phyloP scores from a whole-genome alignment of 1,140 invertebrate genomes.

The Tribolium castaneum region DNA sequence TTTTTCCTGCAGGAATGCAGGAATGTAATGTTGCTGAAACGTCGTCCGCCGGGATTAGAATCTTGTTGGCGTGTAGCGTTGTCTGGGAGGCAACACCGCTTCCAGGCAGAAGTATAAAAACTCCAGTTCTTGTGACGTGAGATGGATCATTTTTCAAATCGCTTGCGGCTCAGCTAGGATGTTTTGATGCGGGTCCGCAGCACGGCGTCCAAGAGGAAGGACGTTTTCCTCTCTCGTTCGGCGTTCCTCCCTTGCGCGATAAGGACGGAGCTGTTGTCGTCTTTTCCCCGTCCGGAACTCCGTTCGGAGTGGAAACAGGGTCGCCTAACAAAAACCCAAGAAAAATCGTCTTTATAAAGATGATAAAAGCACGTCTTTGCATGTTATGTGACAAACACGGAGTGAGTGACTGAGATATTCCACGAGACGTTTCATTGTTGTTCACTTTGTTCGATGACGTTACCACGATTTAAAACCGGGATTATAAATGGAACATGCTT shows the following conservation, averaged over 20 bases:
- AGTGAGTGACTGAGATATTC: slow-evolving; percentile 63
- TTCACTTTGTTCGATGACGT: slow-evolving; percentile 61
- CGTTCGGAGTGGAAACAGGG: slow-evolving; percentile 59
- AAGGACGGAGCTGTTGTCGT: slow-evolving; percentile 10
- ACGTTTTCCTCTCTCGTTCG: background rate
- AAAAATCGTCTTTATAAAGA: slow-evolving; percentile 64
- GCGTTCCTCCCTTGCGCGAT: background rate
- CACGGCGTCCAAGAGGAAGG: slow-evolving; percentile 45
- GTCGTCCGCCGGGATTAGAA: slow-evolving; percentile 37
- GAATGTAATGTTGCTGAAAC: slow-evolving; percentile 3
- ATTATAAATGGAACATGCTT: slow-evolving; percentile 60
- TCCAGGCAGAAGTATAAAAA: slow-evolving; percentile 56
- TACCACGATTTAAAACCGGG: slow-evolving; percentile 53
- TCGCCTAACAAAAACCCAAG: slow-evolving; percentile 60
- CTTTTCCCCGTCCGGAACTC: slow-evolving; percentile 45
- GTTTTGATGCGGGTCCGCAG: slow-evolving; percentile 57
- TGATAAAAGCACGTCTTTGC: slow-evolving; percentile 63
- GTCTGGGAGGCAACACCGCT: slow-evolving; percentile 40
- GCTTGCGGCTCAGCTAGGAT: slow-evolving; percentile 57
- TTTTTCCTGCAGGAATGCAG: background rate
- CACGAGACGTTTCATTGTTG: slow-evolving; percentile 61
- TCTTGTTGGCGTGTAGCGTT: slow-evolving; percentile 31
- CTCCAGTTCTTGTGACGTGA: slow-evolving; percentile 58
- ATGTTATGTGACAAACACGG: slow-evolving; percentile 62
- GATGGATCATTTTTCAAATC: slow-evolving; percentile 62